Percentiles rank a stretch among this genome's conserved stretches.
These are phyloP conservation scores for Manduca sexta DNA, from an alignment of 1,140 invertebrate genomes.

Conservation along the genomic window DNA sequence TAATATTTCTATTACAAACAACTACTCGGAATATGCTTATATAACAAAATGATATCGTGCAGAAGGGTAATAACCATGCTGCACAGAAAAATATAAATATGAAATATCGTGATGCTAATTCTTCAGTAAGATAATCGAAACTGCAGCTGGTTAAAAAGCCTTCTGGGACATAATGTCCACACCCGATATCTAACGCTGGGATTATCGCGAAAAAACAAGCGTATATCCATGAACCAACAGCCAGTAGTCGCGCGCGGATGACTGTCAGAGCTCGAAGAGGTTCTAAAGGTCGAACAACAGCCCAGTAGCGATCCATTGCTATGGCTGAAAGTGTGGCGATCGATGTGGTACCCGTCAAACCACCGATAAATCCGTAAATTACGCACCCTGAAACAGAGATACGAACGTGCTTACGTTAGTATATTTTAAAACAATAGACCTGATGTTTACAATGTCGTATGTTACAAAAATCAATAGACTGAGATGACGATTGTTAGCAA, in stretches of 20 bases:
- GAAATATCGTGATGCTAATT: slow-evolving; percentile 73
- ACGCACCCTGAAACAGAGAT: slow-evolving; percentile 76
- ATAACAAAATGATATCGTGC: slow-evolving; percentile 81
- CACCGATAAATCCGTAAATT: slow-evolving; percentile 82
- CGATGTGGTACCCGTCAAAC: slow-evolving; percentile 80
- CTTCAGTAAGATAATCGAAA: slow-evolving; percentile 83
- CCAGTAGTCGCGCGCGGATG: slow-evolving; percentile 75
- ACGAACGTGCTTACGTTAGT: background rate
- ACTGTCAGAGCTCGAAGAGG: slow-evolving; percentile 75
- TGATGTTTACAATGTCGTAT: no score
- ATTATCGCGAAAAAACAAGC: slow-evolving; percentile 78
- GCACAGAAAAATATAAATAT: slow-evolving; percentile 80
- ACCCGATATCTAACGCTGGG: slow-evolving; percentile 79
- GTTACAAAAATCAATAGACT: no score
- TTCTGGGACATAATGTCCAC: slow-evolving; percentile 84
- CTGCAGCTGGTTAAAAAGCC: slow-evolving; percentile 87
- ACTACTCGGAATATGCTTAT: slow-evolving; percentile 79
- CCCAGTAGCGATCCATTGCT: slow-evolving; percentile 81
- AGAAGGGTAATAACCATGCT: slow-evolving; percentile 81
- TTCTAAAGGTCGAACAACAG: slow-evolving; percentile 82
- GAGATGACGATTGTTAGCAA: no score
- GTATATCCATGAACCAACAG: slow-evolving; percentile 82
- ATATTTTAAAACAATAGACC: no score
- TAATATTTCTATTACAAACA: slow-evolving; percentile 64
- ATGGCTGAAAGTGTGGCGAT: slow-evolving; percentile 82